Evolutionary conservation across 1,140 invertebrate genomes (phyloP), one percentile per base, ranked within the genome.

Genomic region (Drosophila busckii): DNA sequence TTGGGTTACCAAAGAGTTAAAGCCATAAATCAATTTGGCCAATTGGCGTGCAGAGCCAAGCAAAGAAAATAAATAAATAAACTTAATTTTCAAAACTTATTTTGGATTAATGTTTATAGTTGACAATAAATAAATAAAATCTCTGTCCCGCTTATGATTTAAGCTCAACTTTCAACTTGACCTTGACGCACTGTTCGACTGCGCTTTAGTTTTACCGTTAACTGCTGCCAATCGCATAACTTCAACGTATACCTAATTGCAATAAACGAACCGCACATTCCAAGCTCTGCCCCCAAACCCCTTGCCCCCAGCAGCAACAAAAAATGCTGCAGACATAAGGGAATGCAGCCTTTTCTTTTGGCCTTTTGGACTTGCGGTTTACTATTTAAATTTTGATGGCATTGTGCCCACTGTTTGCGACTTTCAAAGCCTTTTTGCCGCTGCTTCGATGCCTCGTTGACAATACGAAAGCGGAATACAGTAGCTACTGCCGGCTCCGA

Each of bases 341-440:
- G 75, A 82, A 83, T 82, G 70, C 70, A 26, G 52, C 22, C 31
- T 25, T 35, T 62, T 60, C 5, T 34, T 7, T 29, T 28, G 29
- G 3, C 10, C n/a, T 40, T 10, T 41, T 29, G n/a, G 32, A 40
- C 19, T 12, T n/a, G 22, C 23, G 12, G 12, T 65, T 68, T 68
- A 56, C 76, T 82, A 82, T 82, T 82, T 82, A 82, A 82, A 82
- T 82, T 82, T 82, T 67, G 75, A 82, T 82, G 75, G 76, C 75
- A 83, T 82, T 82, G 75, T 82, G 76, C 75, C 70, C 70, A 76
- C 61, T 44, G 44, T 44, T 37, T 49, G 35, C 9, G 22, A 23
- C 41, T n/a, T 65, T 82, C 75, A 82, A 82, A 80, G 75, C 46
- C 10, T 26, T 19, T 26, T 26, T 45, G 60, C 73, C 73, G 73